These are phyloP conservation scores for Sporophila hypoxantha DNA, from an alignment of 2,113 vertebrate species.

Conservation along the genomic window DNA sequence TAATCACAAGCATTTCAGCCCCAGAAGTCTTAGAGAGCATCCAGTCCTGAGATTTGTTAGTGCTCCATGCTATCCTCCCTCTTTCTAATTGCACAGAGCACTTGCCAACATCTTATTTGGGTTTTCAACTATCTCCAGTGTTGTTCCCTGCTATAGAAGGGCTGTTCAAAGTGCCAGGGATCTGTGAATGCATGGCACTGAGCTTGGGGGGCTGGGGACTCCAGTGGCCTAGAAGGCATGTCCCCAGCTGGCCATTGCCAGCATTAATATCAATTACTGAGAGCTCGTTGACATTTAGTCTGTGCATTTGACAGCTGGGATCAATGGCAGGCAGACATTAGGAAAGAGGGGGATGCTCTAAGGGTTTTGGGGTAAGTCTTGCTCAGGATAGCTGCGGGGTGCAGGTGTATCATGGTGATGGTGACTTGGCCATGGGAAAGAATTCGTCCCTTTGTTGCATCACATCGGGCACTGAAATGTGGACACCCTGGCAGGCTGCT, in stretches of 20 bases:
- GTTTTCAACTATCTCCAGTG: background rate
- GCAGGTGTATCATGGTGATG: background rate
- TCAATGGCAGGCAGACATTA: background rate
- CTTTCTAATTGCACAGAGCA: background rate
- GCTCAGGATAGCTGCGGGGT: fast-evolving
- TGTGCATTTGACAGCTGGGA: background rate
- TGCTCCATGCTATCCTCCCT: background rate
- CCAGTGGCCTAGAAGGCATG: background rate
- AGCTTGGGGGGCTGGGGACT: fast-evolving
- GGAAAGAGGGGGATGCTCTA: background rate
- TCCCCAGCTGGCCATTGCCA: background rate
- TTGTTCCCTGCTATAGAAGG: background rate
- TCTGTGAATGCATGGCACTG: background rate
- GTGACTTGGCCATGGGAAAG: background rate
- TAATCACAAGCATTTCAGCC: background rate
- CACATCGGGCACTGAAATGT: background rate
- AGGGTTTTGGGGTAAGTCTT: background rate
- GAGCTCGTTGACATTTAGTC: background rate
- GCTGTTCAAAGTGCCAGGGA: background rate
- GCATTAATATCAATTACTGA: background rate
- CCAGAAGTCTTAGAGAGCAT: background rate
- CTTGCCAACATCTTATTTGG: background rate
- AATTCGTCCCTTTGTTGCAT: background rate
- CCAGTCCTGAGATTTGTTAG: background rate
- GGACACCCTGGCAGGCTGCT: background rate